These are phyloP conservation scores for Holocentrus rufus DNA, from an alignment of 2,797 vertebrate genomes.

Conservation along the genomic window DNA sequence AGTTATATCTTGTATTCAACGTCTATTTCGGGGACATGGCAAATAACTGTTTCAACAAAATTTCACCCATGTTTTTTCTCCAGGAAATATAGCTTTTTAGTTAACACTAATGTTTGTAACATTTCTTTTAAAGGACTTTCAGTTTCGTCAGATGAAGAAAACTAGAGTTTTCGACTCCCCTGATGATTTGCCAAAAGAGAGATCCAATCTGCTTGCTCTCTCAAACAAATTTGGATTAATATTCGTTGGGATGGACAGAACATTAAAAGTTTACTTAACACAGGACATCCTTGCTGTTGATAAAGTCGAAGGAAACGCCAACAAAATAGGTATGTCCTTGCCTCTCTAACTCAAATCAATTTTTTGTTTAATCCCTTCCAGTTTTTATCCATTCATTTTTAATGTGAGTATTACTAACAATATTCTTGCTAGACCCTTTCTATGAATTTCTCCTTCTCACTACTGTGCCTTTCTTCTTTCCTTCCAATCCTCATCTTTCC, in stretches of 20 bases:
- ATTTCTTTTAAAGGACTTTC: constrained; percentile 87
- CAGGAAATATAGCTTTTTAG: too few relatives aligned
- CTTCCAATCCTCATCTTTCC: background rate
- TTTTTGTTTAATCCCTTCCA: background rate
- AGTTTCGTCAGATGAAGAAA: constrained; percentile 96
- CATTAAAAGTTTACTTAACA: constrained; percentile 88
- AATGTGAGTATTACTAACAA: background rate
- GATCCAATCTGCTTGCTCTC: constrained; percentile 86
- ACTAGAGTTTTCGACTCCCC: constrained; percentile 87
- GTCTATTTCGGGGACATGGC: too few relatives aligned
- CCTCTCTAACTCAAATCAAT: background rate
- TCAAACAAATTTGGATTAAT: constrained; percentile 93
- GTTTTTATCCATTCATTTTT: background rate
- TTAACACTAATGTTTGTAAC: background rate
- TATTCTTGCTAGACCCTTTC: background rate
- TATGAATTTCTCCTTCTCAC: background rate
- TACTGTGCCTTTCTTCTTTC: background rate
- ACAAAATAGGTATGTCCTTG: constrained; percentile 85
- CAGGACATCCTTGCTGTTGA: constrained; percentile 86
- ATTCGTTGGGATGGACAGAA: constrained; percentile 85
- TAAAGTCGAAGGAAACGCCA: constrained; percentile 85
- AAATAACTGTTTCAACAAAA: too few relatives aligned
- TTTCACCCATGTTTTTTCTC: too few relatives aligned
- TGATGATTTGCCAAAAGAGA: constrained; percentile 87
- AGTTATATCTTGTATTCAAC: too few relatives aligned